phyloP scores from a whole-genome alignment of 2,797 vertebrate species.

The Thripadectes ignobilis region DNA sequence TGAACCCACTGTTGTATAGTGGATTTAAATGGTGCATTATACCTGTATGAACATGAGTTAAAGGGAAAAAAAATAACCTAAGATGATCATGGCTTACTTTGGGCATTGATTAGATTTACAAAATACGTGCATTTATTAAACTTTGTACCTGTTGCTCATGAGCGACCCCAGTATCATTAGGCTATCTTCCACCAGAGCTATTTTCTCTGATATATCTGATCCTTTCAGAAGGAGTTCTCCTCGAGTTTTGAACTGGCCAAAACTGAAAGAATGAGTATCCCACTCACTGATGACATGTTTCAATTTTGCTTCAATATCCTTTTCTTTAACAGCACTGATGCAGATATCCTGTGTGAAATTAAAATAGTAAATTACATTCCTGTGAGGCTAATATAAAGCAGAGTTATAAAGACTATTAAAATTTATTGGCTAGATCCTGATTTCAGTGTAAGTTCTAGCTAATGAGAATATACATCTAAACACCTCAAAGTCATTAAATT shows the following conservation, averaged over 20 bases:
- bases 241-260: slow-evolving; percentile 81
- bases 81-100: neutral
- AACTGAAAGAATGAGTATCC: slow-evolving; percentile 78
- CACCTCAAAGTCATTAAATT: neutral
- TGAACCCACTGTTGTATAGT: slow-evolving; percentile 86
- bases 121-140: neutral
- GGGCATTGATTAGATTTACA: neutral
- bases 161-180: slow-evolving; percentile 85
- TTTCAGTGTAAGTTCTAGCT: neutral
- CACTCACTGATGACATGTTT: slow-evolving; percentile 82
- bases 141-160: slow-evolving; percentile 84
- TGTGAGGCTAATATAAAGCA: neutral
- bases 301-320: slow-evolving; percentile 86
- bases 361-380: neutral
- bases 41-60: slow-evolving; percentile 66
- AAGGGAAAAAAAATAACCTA: neutral
- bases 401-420: neutral
- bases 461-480: neutral
- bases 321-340: slow-evolving; percentile 85
- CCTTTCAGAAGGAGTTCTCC: slow-evolving; percentile 86
- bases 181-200: slow-evolving; percentile 85
- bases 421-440: neutral
- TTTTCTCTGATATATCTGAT: slow-evolving; percentile 80
- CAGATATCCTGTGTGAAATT: slow-evolving; percentile 81
- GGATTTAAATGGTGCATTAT: slow-evolving; percentile 82